Evolutionary conservation across 2,888 invertebrate species (phyloP), one percentile per base, ranked within the genome.

Genomic region (Monochamus alternatus): DNA sequence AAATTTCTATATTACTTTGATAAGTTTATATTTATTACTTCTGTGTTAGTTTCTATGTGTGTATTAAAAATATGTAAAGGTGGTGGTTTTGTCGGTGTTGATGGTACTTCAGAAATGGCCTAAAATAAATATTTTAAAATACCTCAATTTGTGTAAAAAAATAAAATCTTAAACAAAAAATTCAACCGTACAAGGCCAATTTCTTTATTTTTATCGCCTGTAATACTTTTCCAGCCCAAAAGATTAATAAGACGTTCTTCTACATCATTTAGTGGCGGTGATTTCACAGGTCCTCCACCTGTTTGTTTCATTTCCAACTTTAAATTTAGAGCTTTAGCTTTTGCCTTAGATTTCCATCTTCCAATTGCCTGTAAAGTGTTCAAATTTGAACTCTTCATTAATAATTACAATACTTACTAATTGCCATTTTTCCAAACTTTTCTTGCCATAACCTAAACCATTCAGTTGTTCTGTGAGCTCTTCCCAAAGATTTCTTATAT

Each of bases 391-490:
- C 7, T 51, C 9, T 51, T n/a, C 5, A 51, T 51, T n/a, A n/a
- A n/a, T 51, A n/a, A 51, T 51, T 51, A 51, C 7, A n/a, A 51
- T 51, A 51, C 10, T 3, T 51, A 51, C 51, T 9, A 51, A 10
- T 51, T 51, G 2, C 2, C 51, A 51, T n/a, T 51, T 51, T n/a
- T 51, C 51, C 1, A 51, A 1, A 51, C 51, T 51, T 51, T 51
- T 51, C n/a, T 51, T 51, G 12, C 51, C 51, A 51, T 51, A 51
- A n/a, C 51, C 51, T 51, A 51, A 51, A 51, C 51, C n/a, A 51
- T 51, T 51, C n/a, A 51, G 9, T 10, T 51, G 51, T 1, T 51
- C 12, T 1, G n/a, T n/a, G 12, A 51, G n/a, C 51, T 51, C 51
- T n/a, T 51, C n/a, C 51, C 51, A 51, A 51, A n/a, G 51, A 1